Evolutionary conservation across 2,113 vertebrate genomes (phyloP).

Genomic region (Aegotheles bennettii): DNA sequence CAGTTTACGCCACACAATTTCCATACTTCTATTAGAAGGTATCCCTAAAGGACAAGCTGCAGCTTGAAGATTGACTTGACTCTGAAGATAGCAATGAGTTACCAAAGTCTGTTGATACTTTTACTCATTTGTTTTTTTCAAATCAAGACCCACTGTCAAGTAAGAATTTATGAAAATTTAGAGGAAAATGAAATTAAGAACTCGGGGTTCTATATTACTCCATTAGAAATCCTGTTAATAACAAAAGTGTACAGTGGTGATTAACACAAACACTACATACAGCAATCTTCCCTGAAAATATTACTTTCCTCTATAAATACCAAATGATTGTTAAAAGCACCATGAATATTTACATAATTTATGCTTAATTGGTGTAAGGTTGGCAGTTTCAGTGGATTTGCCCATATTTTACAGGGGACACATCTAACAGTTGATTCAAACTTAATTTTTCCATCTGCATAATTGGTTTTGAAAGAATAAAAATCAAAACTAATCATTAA

Average conservation of each 20-base stretch:
- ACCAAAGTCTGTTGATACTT: background rate
- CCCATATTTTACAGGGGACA: background rate
- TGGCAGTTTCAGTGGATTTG: background rate
- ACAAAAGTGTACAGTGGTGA: background rate
- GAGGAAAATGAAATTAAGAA: background rate
- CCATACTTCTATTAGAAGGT: background rate
- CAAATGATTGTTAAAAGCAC: background rate
- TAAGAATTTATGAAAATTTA: background rate
- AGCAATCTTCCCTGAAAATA: background rate
- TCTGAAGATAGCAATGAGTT: background rate
- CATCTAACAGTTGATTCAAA: background rate
- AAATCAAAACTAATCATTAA: background rate
- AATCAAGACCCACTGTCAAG: background rate
- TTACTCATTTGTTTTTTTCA: background rate
- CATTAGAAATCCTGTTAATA: background rate
- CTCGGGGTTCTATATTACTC: background rate
- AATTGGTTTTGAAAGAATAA: slow-evolving; percentile 10
- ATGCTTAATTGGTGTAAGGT: background rate
- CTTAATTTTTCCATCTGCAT: background rate
- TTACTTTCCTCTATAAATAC: background rate
- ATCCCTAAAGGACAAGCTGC: background rate
- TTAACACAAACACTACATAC: background rate
- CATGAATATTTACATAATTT: background rate
- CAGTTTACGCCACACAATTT: background rate
- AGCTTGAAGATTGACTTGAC: background rate